Evolutionary conservation across 1,140 invertebrate genomes (phyloP).

Genomic region (Lasaia peninsularis): DNA sequence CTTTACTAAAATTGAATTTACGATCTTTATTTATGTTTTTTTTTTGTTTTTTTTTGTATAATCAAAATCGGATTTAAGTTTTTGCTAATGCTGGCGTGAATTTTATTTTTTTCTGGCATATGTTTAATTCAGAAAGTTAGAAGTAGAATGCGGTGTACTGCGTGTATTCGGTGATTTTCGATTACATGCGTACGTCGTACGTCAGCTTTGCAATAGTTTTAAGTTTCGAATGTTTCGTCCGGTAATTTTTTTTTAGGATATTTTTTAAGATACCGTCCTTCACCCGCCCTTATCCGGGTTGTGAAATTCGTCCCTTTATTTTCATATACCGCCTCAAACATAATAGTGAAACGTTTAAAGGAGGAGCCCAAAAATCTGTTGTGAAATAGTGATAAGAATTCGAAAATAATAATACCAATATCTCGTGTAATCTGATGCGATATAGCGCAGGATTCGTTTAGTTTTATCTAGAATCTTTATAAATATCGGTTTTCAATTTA

Average conservation of each 20-base stretch:
- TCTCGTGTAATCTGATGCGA: not conserved
- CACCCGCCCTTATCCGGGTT: conserved; percentile 1
- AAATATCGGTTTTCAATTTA: conserved; percentile 1
- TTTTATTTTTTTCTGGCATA: not conserved
- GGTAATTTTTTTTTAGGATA: conserved; percentile 5
- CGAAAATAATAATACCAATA: not conserved
- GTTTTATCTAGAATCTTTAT: conserved; percentile 2
- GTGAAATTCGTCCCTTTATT: conserved; percentile 2
- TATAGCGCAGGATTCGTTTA: not conserved
- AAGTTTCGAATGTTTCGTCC: not conserved
- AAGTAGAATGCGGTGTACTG: not conserved
- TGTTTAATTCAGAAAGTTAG: not conserved
- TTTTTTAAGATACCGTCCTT: conserved; percentile 9
- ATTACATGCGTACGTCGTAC: not conserved
- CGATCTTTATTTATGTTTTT: not conserved
- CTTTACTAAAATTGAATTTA: conserved; percentile 20
- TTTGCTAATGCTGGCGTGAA: not conserved
- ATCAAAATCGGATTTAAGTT: not conserved
- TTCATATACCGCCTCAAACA: not conserved
- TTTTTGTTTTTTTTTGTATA: not conserved
- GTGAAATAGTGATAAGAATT: conserved; percentile 25
- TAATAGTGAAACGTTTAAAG: not conserved
- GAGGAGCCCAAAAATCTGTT: conserved; percentile 28
- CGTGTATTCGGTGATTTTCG: no score
- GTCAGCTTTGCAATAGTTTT: not conserved